Base-by-base conservation (phyloP, 2,113 vertebrate genomes). In the Heliornis fulica region DNA sequence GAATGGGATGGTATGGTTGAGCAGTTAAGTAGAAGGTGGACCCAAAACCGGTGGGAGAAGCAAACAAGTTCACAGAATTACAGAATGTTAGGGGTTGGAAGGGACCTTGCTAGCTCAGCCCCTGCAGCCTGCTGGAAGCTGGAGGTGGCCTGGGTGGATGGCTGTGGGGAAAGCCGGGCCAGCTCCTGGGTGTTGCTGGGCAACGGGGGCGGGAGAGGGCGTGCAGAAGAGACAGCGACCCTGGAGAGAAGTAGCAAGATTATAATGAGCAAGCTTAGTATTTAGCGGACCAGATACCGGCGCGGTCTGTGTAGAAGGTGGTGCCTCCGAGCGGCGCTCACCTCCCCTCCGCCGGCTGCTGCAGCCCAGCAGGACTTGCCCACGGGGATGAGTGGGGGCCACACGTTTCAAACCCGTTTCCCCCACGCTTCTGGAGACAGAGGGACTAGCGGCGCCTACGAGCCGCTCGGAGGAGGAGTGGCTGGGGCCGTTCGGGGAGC, bases 131-230 rank as follows among this genome's bases (percentile, higher is more conserved):
- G 53, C 36, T 36, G 59, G 53, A 23, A 36, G 50, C 63, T 2
- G 10, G 29, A 18, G 78, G n/a, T 9, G 54, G 18, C 22, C 68
- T 9, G 1, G 18, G 21, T 3, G 18, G 25, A 51, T n/a, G 78
- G 8, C 2, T n/a, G n/a, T n/a, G 5, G 14, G 51, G 31, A 23
- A 19, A n/a, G 28, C 13, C 4, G 0, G 1, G 13, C 48, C 48
- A 13, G 23, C 11, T 59, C 10, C 22, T 5, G 46, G 41, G 25
- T 8, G 54, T 34, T 63, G 50, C 48, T 25, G n/a, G 45, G n/a
- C 5, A 23, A 7, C 1, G 1, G 10, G 26, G 19, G n/a, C n/a
- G n/a, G n/a, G n/a, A n/a, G n/a, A n/a, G n/a, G 5, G 7, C 4
- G 3, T 17, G 13, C 48, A 28, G 15, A 25, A 41, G 41, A 2